These are phyloP conservation scores for Cephalophus harveyi DNA, from an alignment of 2,113 vertebrate species.

Conservation along the genomic window DNA sequence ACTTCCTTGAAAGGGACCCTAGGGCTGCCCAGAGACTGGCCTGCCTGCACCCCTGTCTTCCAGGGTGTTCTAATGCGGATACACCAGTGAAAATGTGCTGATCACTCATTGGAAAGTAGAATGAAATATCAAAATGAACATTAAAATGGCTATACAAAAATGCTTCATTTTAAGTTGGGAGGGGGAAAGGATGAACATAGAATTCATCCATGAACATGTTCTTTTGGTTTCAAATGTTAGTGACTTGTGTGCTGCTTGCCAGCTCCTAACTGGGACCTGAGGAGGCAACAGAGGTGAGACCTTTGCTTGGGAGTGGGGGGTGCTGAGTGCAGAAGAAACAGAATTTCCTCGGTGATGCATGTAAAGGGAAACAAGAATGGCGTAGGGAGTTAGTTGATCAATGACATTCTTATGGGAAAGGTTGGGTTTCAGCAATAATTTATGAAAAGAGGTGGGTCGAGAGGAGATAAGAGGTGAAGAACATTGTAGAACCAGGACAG, in stretches of 20 bases:
- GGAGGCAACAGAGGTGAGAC: background rate
- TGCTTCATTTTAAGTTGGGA: background rate
- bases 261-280: background rate
- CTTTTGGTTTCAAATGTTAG: background rate
- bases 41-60: background rate
- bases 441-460: background rate
- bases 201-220: rapidly evolving
- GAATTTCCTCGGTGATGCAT: rapidly evolving
- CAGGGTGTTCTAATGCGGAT: background rate
- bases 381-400: background rate
- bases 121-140: background rate
- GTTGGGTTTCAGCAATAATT: background rate
- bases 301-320: background rate
- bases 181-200: background rate
- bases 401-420: background rate
- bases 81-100: background rate
- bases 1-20: background rate
- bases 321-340: background rate
- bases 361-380: rapidly evolving
- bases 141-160: background rate
- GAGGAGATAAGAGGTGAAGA: background rate
- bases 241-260: rapidly evolving
- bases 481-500: background rate
- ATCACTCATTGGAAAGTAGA: background rate
- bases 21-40: background rate